Evolutionary conservation across 2,797 vertebrate genomes (phyloP).

Genomic region (Lithobates sylvaticus): DNA sequence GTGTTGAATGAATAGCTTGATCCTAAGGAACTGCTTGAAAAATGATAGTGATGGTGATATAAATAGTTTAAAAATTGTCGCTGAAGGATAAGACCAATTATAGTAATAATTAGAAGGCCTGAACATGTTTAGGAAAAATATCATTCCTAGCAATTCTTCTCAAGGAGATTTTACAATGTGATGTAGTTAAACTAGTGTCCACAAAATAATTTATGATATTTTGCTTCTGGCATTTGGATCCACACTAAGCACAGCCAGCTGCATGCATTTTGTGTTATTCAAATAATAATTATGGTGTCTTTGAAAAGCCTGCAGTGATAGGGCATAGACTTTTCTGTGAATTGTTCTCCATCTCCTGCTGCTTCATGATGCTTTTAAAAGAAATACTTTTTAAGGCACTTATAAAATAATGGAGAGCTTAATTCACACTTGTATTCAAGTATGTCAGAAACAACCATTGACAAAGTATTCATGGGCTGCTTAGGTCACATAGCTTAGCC

Average conservation of each 20-base stretch:
- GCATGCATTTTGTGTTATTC: slow-evolving; percentile 61
- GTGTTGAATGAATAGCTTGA: background rate
- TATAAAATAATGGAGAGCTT: slow-evolving; percentile 64
- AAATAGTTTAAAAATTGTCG: background rate
- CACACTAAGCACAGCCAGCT: slow-evolving; percentile 67
- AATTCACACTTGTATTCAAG: slow-evolving; percentile 48
- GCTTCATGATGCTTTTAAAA: slow-evolving; percentile 66
- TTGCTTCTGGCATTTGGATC: slow-evolving; percentile 67
- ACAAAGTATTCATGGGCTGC: slow-evolving; percentile 17
- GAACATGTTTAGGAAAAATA: background rate
- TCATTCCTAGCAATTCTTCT: background rate
- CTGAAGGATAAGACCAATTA: background rate
- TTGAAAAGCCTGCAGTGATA: slow-evolving; percentile 65
- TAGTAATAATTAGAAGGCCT: background rate
- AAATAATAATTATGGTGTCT: slow-evolving; percentile 48
- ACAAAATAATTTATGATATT: slow-evolving; percentile 69
- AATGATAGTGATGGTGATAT: background rate
- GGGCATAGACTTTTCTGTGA: slow-evolving; percentile 61
- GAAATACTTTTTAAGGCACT: slow-evolving; percentile 66
- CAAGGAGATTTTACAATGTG: background rate
- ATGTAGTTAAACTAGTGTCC: slow-evolving; percentile 66
- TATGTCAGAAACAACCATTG: slow-evolving; percentile 22
- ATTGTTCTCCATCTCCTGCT: slow-evolving; percentile 63
- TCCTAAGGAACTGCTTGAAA: background rate
- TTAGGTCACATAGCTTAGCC: background rate